Evolutionary conservation across 2,888 invertebrate species (phyloP).

Genomic region (Drosophila pseudotakahashii): DNA sequence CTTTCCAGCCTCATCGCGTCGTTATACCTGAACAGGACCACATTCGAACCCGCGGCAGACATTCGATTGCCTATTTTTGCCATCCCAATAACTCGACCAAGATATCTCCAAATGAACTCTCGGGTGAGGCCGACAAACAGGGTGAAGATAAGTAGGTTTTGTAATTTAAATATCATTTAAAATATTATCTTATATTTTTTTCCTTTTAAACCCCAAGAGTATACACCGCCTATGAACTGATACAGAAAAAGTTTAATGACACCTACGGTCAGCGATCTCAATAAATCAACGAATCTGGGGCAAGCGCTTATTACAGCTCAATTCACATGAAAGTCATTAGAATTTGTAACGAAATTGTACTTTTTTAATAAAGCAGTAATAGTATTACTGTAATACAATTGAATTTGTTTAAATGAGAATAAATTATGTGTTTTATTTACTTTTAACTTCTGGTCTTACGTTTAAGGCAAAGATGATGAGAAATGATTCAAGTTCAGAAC

Average conservation of each 20-base stretch:
- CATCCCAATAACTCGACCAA: constrained; percentile 87
- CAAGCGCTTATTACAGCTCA: not conserved
- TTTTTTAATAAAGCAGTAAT: not conserved
- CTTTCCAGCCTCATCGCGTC: constrained; percentile 88
- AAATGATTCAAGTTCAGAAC: too few relatives aligned
- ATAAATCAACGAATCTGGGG: constrained; percentile 10
- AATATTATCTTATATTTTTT: constrained; percentile 36
- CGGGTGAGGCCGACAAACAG: not conserved
- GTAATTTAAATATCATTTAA: too few relatives aligned
- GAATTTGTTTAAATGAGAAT: not conserved
- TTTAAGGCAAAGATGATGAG: too few relatives aligned
- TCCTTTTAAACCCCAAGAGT: constrained; percentile 84
- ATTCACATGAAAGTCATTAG: not conserved
- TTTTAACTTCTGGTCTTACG: too few relatives aligned
- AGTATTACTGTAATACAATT: too few relatives aligned
- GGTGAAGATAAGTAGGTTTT: constrained; percentile 29
- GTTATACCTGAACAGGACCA: constrained; percentile 89
- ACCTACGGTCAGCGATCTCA: constrained; percentile 86
- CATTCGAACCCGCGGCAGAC: constrained; percentile 88
- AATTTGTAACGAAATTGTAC: not conserved
- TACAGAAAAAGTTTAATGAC: constrained; percentile 89
- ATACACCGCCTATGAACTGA: constrained; percentile 88
- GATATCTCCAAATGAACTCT: constrained; percentile 82
- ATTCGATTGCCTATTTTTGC: constrained; percentile 91
- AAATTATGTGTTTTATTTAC: not conserved